Evolutionary conservation across 2,797 vertebrate genomes (phyloP), one percentile per base, ranked within the genome.

Genomic region (Ciconia nigra): DNA sequence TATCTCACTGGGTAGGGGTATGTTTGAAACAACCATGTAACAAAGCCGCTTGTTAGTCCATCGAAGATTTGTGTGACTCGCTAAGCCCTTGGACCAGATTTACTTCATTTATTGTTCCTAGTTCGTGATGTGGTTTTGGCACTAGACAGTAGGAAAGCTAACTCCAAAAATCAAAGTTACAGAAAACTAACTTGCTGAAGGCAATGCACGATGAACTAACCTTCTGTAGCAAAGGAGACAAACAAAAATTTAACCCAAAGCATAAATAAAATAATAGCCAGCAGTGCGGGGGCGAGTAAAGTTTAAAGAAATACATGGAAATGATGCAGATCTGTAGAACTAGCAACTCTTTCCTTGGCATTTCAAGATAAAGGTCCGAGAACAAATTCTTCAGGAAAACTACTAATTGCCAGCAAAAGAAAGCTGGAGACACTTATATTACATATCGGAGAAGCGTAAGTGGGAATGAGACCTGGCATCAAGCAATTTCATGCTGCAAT

Each of bases 91-190:
- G 35, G 71, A 90, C 55, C 92, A 97, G 81, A 87, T 87, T 92
- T 77, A 54, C 33, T 87, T 81, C 79, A 35, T 89, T 89, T 92
- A 54, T 37, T 96, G 93, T 93, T 96, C 87, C 92, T 63, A 74
- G 51, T n/a, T 72, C 83, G 17, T 9, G 25, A 62, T 77, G 93
- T 71, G 92, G 94, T 89, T 97, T 95, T 96, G 95, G 96, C 94
- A 94, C 12, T 0, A 8, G 55, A 14, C 15, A 39, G 57, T 2
- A 24, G 29, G 52, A 92, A 92, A 81, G 74, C 76, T 24, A 46
- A 69, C 57, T 92, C 78, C 52, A 91, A 33, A 80, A 59, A 73
- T 71, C 81, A 42, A 83, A 91, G 89, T 39, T 62, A 28, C 29
- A n/a, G 4, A 63, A 41, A 91, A 61, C 59, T 58, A 83, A 78